Evolutionary conservation across 2,888 invertebrate genomes (phyloP), one percentile per base, ranked within the genome.

Genomic region (Neoitamus cyanurus): DNA sequence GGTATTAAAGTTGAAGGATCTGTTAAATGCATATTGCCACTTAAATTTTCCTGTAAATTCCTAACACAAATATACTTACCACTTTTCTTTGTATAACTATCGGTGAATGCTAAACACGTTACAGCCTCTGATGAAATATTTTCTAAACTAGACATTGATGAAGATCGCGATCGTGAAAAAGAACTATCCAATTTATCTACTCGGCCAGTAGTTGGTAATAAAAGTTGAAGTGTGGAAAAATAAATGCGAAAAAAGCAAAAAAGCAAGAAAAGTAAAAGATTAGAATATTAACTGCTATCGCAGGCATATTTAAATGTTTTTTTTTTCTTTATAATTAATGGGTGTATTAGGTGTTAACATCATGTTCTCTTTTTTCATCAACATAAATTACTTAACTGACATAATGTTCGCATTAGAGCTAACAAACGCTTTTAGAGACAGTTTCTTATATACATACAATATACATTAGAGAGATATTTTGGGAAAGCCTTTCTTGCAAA

Each of bases 61-160:
- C 28, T 20, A 69, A 28, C 11, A 37, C 15, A 20, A 5, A 28
- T 3, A 46, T 70, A 90, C 93, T 92, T 92, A 98, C 98, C 98
- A 92, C 96, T 96, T 93, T 97, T 98, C 92, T 96, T 96, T 86
- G 97, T 96, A 92, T 96, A 98, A 88, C 98, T 97, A 92, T 99
- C 99, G 88, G 97, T 97, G 92, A 99, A 99, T 88, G 96, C 96
- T 92, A 99, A 94, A 93, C 97, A 97, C 93, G 97, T 97, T 90
- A 99, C 96, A 91, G 98, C 96, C 93, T 99, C 99, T 89, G 97
- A 96, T 90, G 96, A 96, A 92, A 98, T 97, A 93, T 98, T 98
- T 93, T 99, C 98, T 90, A 99, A 93, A 92, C 98, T 98, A 90
- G 98, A 98, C 96, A 98, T 98, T 92, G 97, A 98, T 92, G 98